These are phyloP conservation scores for Paratilapia polleni DNA, from an alignment of 2,113 vertebrate genomes.

Conservation along the genomic window DNA sequence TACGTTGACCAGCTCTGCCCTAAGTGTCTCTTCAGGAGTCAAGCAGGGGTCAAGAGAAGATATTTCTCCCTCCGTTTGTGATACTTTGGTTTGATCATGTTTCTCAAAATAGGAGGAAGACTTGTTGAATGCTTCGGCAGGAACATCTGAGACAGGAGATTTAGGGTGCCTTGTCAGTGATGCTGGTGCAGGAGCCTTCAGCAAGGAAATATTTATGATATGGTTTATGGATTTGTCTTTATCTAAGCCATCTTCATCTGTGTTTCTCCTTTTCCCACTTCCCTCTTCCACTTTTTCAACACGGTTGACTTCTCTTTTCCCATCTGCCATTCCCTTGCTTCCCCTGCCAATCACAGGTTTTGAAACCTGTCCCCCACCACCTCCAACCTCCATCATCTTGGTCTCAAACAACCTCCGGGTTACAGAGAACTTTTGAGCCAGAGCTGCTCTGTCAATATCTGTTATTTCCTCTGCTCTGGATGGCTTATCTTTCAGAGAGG, in stretches of 20 bases:
- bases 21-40: constrained; percentile 62
- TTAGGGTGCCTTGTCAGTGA: constrained; percentile 22
- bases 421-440: constrained; percentile 90
- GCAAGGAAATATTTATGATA: constrained; percentile 40
- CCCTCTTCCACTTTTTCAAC: constrained; percentile 35
- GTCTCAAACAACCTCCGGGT: constrained; percentile 88
- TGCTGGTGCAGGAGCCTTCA: constrained; percentile 6
- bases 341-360: constrained; percentile 59
- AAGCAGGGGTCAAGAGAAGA: constrained; percentile 9
- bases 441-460: constrained; percentile 84
- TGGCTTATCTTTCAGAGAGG: constrained; percentile 71
- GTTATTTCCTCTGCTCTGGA: constrained; percentile 79
- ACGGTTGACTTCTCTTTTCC: constrained; percentile 26
- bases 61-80: not conserved
- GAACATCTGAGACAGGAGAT: constrained; percentile 17
- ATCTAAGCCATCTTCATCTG: constrained; percentile 72
- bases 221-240: constrained; percentile 68
- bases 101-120: not conserved
- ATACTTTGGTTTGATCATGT: not conserved
- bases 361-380: constrained; percentile 5
- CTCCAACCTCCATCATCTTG: constrained; percentile 47
- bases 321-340: constrained; percentile 41
- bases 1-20: constrained; percentile 79
- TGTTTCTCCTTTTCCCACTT: constrained; percentile 57
- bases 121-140: constrained; percentile 3